Evolutionary conservation across 2,113 vertebrate genomes (phyloP), one percentile per base, ranked within the genome.

Genomic region (Otus sunia): DNA sequence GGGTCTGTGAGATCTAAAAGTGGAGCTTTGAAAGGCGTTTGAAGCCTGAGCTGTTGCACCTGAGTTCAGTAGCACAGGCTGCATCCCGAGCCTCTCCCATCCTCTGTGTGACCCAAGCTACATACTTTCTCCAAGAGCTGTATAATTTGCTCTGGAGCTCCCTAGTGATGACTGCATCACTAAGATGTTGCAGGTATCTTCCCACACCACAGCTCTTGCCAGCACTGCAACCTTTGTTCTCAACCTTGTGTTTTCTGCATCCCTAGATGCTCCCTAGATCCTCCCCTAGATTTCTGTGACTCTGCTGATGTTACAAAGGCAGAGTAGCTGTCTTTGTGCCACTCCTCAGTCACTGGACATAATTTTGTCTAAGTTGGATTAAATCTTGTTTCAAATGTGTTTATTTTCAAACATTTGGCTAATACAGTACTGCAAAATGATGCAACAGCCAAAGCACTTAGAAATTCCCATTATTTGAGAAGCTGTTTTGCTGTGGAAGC

Each of bases 1-100:
- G 20, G 7, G 3, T 81, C 52, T 78, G 23, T 15, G 66, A 68
- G 39, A 36, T n/a, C 8, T 84, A 4, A 43, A 94, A 64, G 25
- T 43, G 39, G 36, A 82, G 23, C 10, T 88, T 83, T 88, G 82
- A 41, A 69, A 34, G 67, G 8, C 1, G 0, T 58, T 60, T 89
- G 80, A 71, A 88, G 76, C 50, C n/a, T 62, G 39, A 41, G 19
- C 47, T 47, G 2, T 53, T 23, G 19, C 6, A 22, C n/a, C 50
- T 56, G n/a, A 13, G 16, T 69, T 74, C 60, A 36, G 32, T 10
- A 56, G 60, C 34, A 37, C 19, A n/a, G 68, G 52, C 18, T n/a
- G 8, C 1, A 0, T n/a, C 60, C 11, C 0, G 0, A 47, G 45
- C 26, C n/a, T 47, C 36, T 89, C 30, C 66, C n/a, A 3, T 29